Base-by-base conservation (phyloP, 2,797 vertebrate species). In the Babyrousa celebensis region DNA sequence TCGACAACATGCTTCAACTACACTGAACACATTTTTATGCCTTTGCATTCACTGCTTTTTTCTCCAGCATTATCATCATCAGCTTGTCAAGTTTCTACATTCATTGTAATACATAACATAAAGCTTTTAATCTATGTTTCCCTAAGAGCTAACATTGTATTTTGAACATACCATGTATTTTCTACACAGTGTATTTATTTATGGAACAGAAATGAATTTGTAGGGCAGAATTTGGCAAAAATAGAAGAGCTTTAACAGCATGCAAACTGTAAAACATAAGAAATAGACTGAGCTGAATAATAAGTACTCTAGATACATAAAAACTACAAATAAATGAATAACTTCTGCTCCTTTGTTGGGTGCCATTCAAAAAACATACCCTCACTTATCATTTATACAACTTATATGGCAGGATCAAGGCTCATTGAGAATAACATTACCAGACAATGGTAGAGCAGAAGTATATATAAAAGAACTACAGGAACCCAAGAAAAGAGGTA, bases 251-350 rank as follows among this genome's bases (percentile, higher is more conserved):
- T 36, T 36, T 36, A 93, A 94, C 23, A 96, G 23, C 0, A 89
- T 95, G 14, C 21, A 91, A 16, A 78, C 91, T 63, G 95, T 54
- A 78, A 94, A 84, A n/a, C 12, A 48, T 80, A 70, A 96, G 48
- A 36, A 54, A 82, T 14, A 87, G 62, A 80, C 58, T 82, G 23
- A 96, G 15, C 29, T 67, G 86, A 89, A 10, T 27, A 85, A 1
- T 91, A 92, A 91, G 43, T 70, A 80, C 27, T 82, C 40, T 16
- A 6, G 93, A 43, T 5, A 91, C 9, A 21, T 54, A 65, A 82
- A 96, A 85, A 82, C 20, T 40, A 91, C 80, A 93, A 95, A 71
- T 48, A 87, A 78, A 77, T 16, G n/a, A 85, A 60, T 68, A 29
- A 58, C 36, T 20, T 88, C 43, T 95, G n/a, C 25, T 89, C 58